These are phyloP conservation scores for Augochlora pura DNA, from an alignment of 1,140 invertebrate species.

Conservation along the genomic window DNA sequence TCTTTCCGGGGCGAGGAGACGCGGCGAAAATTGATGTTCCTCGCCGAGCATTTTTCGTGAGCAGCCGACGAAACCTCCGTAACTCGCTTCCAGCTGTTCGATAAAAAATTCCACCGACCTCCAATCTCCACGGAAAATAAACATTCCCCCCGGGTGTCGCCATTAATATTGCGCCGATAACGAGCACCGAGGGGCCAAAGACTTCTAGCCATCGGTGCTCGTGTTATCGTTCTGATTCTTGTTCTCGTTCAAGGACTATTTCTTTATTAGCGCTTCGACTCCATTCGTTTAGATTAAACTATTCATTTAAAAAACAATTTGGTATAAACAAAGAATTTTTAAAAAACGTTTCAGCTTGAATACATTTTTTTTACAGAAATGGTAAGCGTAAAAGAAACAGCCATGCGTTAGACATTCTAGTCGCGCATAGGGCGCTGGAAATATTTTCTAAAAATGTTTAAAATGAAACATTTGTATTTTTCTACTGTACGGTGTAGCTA, in stretches of 20 bases:
- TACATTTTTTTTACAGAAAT: no score
- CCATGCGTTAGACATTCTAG: no score
- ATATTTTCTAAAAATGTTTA: no score
- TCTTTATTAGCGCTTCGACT: no score
- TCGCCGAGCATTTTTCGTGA: neutral
- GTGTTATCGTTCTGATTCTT: conserved; percentile 35
- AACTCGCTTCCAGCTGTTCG: neutral
- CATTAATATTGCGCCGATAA: conserved; percentile 31
- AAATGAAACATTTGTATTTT: no score
- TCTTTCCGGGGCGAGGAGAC: conserved; percentile 2
- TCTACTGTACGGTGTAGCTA: no score
- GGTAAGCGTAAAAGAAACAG: no score
- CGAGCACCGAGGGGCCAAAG: conserved; percentile 31
- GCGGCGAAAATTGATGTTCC: conserved; percentile 10
- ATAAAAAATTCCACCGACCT: conserved; percentile 18
- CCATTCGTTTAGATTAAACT: no score
- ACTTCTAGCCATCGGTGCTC: neutral
- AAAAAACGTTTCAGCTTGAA: no score
- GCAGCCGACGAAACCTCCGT: neutral
- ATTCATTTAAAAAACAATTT: no score
- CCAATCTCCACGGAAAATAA: conserved; percentile 13
- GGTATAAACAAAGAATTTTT: no score
- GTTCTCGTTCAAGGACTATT: conserved; percentile 58
- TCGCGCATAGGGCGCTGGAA: no score
- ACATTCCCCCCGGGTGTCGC: neutral